Conservation (phyloP, 2,888 invertebrate species). For the Lamellibrachia satsuma region DNA sequence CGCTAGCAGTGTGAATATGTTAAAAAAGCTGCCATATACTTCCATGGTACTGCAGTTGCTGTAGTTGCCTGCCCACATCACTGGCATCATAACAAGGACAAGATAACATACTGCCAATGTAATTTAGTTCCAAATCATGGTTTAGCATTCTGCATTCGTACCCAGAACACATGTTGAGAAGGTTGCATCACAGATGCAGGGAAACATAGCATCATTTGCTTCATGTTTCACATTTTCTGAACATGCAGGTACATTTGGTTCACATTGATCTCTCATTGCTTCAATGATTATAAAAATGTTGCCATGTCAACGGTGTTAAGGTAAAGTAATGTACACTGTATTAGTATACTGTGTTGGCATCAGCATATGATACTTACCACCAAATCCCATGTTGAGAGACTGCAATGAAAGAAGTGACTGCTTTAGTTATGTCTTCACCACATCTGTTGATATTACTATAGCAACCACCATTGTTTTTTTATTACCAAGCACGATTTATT, state of each 20-base stretch:
- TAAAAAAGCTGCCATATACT: neutral
- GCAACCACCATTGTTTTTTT: neutral
- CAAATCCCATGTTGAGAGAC: neutral
- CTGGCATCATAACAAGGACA: neutral
- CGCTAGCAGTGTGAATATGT: neutral
- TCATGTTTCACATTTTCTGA: neutral
- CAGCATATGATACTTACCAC: neutral
- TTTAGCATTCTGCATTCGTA: neutral
- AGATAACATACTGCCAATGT: neutral
- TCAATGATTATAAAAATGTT: neutral
- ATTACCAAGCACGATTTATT: neutral
- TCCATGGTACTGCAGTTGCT: neutral
- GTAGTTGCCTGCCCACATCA: neutral
- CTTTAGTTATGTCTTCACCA: slow-evolving; percentile 7
- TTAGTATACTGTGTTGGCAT: neutral
- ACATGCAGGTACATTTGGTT: neutral
- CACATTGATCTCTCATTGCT: neutral
- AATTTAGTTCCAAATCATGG: neutral
- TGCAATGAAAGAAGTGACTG: neutral
- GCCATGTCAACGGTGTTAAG: neutral
- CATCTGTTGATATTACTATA: neutral
- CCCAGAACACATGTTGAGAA: neutral
- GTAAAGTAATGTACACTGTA: neutral
- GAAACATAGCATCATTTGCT: neutral
- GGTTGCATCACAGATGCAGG: neutral